These are phyloP conservation scores for Drosophila oshimai DNA, from an alignment of 1,140 invertebrate genomes.

Conservation along the genomic window DNA sequence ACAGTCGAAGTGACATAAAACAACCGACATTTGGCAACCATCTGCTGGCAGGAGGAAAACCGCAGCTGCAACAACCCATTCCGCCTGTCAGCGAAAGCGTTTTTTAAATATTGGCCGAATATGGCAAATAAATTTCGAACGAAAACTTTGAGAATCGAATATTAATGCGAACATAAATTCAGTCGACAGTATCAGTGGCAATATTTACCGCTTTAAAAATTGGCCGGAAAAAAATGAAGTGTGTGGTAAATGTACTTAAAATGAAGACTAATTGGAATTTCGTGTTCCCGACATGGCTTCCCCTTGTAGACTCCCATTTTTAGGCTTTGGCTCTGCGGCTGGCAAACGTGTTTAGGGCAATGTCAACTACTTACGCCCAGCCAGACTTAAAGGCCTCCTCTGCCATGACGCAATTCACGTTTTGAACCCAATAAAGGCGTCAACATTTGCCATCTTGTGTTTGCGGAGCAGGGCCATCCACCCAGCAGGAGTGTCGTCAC, in stretches of 20 bases:
- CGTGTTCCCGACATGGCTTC: conserved; percentile 11
- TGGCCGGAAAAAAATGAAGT: conserved; percentile 1
- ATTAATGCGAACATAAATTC: conserved; percentile 17
- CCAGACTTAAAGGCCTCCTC: conserved; percentile 27
- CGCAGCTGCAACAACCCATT: conserved; percentile 18
- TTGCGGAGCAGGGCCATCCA: conserved; percentile 17
- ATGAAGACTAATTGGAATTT: conserved; percentile 56
- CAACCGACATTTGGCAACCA: conserved; percentile 17
- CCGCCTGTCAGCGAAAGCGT: conserved; percentile 24
- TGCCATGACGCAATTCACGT: conserved; percentile 35
- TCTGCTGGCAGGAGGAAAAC: conserved; percentile 18
- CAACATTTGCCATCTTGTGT: conserved; percentile 57
- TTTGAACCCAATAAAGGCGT: conserved; percentile 63
- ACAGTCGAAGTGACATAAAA: conserved; percentile 23
- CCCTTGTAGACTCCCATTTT: neutral
- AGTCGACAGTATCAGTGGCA: conserved; percentile 1
- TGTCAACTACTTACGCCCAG: conserved; percentile 50
- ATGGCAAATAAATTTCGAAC: conserved; percentile 47
- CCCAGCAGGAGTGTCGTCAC: conserved; percentile 12
- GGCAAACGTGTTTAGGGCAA: conserved; percentile 49
- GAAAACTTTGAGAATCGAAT: conserved; percentile 26
- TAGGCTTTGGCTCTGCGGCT: neutral
- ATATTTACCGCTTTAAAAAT: conserved; percentile 1
- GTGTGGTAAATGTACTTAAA: conserved; percentile 38
- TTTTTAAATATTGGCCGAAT: conserved; percentile 26